A percentile compares a stretch with the other conserved stretches of the same genome.
phyloP scores from a whole-genome alignment of 2,888 invertebrate genomes.

The Cepaea hortensis region DNA sequence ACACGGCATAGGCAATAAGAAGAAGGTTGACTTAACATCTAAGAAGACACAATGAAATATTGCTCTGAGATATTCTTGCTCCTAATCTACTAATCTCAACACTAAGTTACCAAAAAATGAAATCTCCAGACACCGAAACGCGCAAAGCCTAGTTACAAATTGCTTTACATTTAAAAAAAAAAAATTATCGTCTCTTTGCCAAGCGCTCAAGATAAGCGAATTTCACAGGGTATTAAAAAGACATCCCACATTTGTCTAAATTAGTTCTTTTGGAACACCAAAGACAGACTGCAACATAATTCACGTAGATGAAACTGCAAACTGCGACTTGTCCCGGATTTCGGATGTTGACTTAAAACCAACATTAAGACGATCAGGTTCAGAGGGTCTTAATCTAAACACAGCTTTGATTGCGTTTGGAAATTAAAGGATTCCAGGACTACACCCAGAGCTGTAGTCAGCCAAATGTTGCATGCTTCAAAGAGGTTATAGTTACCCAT shows the following conservation, averaged over 20 bases:
- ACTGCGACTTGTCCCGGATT: not conserved
- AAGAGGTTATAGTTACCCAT: not conserved
- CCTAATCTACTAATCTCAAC: too few relatives aligned
- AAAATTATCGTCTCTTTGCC: too few relatives aligned
- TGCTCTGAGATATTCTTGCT: too few relatives aligned
- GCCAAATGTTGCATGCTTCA: not conserved
- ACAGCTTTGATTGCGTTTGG: not conserved
- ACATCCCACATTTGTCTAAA: not conserved
- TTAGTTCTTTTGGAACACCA: not conserved
- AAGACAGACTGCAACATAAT: not conserved
- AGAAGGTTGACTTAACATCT: too few relatives aligned
- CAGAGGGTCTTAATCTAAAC: not conserved
- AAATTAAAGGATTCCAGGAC: constrained; percentile 9
- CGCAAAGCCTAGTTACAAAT: too few relatives aligned
- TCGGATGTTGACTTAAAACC: not conserved
- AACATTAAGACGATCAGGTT: constrained; percentile 4
- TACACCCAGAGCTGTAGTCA: not conserved
- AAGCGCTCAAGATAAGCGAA: too few relatives aligned
- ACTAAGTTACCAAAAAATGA: too few relatives aligned
- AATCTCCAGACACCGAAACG: too few relatives aligned
- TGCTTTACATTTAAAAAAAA: too few relatives aligned
- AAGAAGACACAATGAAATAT: too few relatives aligned
- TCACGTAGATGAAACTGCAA: not conserved
- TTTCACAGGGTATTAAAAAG: too few relatives aligned
- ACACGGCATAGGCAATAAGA: too few relatives aligned